Base-by-base conservation (phyloP, 1,140 invertebrate species). In the Drosophila kanapiae region DNA sequence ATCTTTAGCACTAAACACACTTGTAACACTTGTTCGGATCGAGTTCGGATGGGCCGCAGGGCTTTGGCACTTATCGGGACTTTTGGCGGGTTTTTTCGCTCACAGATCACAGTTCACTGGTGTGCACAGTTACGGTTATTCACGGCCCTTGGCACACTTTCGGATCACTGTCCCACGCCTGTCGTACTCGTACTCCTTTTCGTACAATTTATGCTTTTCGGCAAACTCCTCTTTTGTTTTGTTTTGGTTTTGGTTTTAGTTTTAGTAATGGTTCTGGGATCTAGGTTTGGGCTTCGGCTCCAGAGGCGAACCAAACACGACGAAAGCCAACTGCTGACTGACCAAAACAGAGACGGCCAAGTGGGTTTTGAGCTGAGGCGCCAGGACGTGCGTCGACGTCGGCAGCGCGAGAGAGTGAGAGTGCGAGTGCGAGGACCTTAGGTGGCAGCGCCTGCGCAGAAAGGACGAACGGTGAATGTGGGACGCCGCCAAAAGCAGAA, bases 251-350 rank as follows among this genome's bases (percentile, higher is more conserved):
- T 63, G 48, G n/a, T 70, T 76, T 31, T 38, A 38, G 49, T 68
- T 40, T 51, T 64, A 35, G 40, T 65, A 18, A 56, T 61, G 33
- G 31, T 16, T 43, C 33, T 47, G 16, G 37, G 70, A 59, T 79
- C 8, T 72, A 70, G 78, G 80, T 56, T 23, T 56, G 14, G 74
- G 75, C 80, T 78, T 83, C 57, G 35, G 53, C 67, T 80, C 60
- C 67, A 69, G 65, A 68, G 75, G 77, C 86, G 86, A 88, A 87
- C 80, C 83, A 92, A 82, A 86, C 80, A 91, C 78, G 80, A 87
- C 85, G 82, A 91, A 91, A 87, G 84, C 83, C 90, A 92, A 92
- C 86, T 92, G 91, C 91, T 92, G 91, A 92, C 91, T 92, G 91
- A 92, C 91, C 91, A 92, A 92, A 92, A 92, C 91, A 92, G 91